Evolutionary conservation across 2,888 invertebrate genomes (phyloP).

Genomic region (Leptopilina syphax): DNA sequence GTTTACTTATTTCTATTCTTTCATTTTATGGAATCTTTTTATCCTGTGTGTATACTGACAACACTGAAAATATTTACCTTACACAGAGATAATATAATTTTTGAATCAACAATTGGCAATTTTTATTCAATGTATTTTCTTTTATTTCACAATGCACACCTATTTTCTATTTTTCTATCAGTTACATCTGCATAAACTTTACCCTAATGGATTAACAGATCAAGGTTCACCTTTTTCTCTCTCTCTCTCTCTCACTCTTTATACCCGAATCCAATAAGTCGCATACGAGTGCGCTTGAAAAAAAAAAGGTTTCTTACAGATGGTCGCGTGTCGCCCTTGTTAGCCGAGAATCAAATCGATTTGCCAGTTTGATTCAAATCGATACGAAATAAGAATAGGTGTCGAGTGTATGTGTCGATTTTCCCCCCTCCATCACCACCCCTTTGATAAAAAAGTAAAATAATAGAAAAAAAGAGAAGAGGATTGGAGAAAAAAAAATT

Average conservation of each 20-base stretch:
- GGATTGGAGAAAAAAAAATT: constrained; percentile 24
- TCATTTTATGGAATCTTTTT: too few species aligned
- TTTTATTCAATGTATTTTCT: too few species aligned
- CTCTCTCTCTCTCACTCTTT: neutral
- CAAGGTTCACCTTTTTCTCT: constrained; percentile 32
- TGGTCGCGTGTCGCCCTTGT: constrained; percentile 41
- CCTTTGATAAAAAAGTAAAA: too few species aligned
- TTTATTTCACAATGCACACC: constrained; percentile 32
- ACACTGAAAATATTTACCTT: too few species aligned
- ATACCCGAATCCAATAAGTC: constrained; percentile 18
- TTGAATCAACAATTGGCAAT: too few species aligned
- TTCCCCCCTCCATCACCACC: neutral
- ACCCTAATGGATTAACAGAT: constrained; percentile 33
- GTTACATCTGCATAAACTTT: constrained; percentile 33
- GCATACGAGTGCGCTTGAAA: constrained; percentile 21
- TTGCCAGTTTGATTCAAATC: constrained; percentile 36
- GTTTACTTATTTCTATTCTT: too few species aligned
- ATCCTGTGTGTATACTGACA: too few species aligned
- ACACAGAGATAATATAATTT: too few species aligned
- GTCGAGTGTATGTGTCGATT: constrained; percentile 21
- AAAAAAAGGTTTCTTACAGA: constrained; percentile 38
- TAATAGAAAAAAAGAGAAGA: constrained; percentile 5
- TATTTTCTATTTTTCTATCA: neutral
- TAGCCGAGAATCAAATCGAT: constrained; percentile 32
- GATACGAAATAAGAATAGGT: constrained; percentile 8